Conservation (phyloP, 2,888 invertebrate genomes). For the Acleris literana region DNA sequence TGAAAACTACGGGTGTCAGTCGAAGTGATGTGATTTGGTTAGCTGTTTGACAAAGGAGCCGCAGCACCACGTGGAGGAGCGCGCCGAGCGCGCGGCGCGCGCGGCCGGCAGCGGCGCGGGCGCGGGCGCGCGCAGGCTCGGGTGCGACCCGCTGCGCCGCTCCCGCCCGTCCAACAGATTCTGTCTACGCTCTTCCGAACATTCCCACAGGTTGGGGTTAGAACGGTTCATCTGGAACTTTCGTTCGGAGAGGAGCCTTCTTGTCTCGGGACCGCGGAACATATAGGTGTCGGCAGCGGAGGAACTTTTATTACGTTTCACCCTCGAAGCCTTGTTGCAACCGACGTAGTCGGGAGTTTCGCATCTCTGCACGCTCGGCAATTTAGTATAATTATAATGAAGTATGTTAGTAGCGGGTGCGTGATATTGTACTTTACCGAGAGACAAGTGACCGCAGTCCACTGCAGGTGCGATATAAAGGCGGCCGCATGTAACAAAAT, state of each 20-base stretch:
- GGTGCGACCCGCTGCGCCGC: conserved; percentile 73
- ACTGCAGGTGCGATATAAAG: conserved; percentile 85
- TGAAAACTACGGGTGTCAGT: conserved; percentile 75
- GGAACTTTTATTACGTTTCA: conserved; percentile 79
- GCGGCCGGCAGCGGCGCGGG: conserved; percentile 47
- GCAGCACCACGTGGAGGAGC: conserved; percentile 90
- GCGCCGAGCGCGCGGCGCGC: conserved; percentile 72
- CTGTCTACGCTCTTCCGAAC: conserved; percentile 61
- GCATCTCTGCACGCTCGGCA: conserved; percentile 64
- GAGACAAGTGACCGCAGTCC: conserved; percentile 86
- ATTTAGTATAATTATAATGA: conserved; percentile 73
- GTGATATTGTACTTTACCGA: conserved; percentile 89
- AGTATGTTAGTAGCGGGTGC: conserved; percentile 82
- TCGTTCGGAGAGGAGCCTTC: conserved; percentile 68
- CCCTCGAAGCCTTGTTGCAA: conserved; percentile 64
- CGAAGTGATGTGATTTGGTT: conserved; percentile 89
- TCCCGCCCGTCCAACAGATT: conserved; percentile 55
- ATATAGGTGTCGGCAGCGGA: conserved; percentile 73
- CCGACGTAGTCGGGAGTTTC: conserved; percentile 66
- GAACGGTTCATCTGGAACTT: conserved; percentile 76
- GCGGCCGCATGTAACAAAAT: conserved; percentile 85
- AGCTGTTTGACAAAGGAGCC: conserved; percentile 91
- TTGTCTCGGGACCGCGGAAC: conserved; percentile 66
- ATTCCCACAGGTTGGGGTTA: conserved; percentile 76
- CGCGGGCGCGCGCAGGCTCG: conserved; percentile 55